Percentiles rank a stretch among this genome's conserved stretches.
These are phyloP conservation scores for Brachynemurus nebulosus DNA, from an alignment of 2,888 invertebrate species.

Conservation along the genomic window DNA sequence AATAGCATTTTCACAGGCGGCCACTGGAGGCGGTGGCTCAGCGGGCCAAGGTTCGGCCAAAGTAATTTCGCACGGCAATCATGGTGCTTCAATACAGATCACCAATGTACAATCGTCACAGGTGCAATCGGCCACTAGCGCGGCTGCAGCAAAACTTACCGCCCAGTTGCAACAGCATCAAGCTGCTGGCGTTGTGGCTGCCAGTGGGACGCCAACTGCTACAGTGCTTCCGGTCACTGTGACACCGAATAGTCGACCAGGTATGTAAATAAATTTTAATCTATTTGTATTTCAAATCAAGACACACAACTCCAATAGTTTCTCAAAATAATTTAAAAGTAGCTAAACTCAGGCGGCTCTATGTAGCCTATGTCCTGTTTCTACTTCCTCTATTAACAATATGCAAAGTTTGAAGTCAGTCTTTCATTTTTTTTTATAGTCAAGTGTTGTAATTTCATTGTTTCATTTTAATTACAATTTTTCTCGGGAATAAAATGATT, in stretches of 20 bases:
- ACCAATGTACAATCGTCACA: conserved; percentile 25
- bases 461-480: no score
- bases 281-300: no score
- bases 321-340: no score
- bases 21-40: conserved; percentile 9
- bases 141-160: conserved; percentile 24
- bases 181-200: not conserved
- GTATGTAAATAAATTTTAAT: no score
- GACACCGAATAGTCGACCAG: not conserved
- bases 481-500: no score
- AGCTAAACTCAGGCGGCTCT: no score
- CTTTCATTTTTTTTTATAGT: no score
- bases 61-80: conserved; percentile 30
- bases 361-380: no score
- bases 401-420: no score
- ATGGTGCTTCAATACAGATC: conserved; percentile 30
- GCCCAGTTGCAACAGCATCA: conserved; percentile 23
- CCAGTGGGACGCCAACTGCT: not conserved
- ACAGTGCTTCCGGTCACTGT: not conserved
- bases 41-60: conserved; percentile 20
- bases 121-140: conserved; percentile 12
- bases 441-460: no score
- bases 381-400: no score
- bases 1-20: conserved; percentile 1
- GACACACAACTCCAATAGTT: no score